Evolutionary conservation across 1,140 invertebrate species (phyloP), one percentile per base, ranked within the genome.

Genomic region (Choristoneura fumiferana): DNA sequence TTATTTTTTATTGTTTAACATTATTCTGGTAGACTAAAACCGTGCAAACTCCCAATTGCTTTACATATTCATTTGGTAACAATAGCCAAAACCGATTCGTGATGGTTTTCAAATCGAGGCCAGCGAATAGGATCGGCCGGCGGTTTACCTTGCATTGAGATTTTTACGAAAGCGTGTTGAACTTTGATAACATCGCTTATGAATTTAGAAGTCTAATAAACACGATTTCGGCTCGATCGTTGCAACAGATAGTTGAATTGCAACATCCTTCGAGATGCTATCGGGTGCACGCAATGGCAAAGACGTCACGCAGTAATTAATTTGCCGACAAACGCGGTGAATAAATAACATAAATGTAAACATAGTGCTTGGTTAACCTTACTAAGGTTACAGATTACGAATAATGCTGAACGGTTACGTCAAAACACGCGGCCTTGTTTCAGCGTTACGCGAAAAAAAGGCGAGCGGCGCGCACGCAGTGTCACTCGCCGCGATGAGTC

Each of bases 141-240:
- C 22, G 29, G 43, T 49, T 49, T 49, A 29, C 43, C 43, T 49
- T 49, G 43, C 18, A 10, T 29, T 22, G 17, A 13, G n/a, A 49
- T 49, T 49, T 45, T 45, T 49, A 49, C 43, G 43, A 49, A 33
- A 49, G 43, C 43, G 43, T 49, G n/a, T 49, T 49, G 43, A 49
- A 49, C 43, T 49, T 22, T 49, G 43, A 49, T 49, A 33, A n/a
- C 22, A 49, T 49, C 43, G 22, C 22, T 29, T 49, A 49, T 4
- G 43, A 49, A 49, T 49, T 49, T 49, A 49, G 22, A 29, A 29
- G 22, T 29, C 2, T 29, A 29, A 29, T 29, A 29, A 29, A 29
- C 22, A 29, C 22, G 22, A 29, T 29, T 29, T 29, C 22, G 22
- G 22, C 6, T 3, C 22, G 22, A 29, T 29, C 22, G 22, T 29